Evolutionary conservation across 23 tunicate genomes (phyloP).

Genomic region (Halocynthia roretzi): DNA sequence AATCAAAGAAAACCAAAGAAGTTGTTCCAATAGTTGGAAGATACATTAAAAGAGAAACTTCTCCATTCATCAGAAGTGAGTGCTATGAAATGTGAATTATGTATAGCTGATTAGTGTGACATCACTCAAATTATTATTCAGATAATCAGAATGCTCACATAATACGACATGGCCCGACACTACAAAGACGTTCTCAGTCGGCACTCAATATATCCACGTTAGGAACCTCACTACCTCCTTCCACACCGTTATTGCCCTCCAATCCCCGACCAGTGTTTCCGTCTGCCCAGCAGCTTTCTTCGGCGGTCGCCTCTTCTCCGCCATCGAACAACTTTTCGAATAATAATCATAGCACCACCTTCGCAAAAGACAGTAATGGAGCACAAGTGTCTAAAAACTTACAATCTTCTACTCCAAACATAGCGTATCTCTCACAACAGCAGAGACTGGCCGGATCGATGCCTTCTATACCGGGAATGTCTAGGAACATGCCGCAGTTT

Average conservation of each 20-base stretch:
- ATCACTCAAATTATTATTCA: slow-evolving; percentile 1
- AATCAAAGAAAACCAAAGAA: slow-evolving; percentile 37
- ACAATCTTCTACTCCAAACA: not conserved
- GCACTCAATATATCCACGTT: slow-evolving; percentile 27
- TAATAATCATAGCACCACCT: not conserved
- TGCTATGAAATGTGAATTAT: not conserved
- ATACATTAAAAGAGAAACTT: slow-evolving; percentile 64
- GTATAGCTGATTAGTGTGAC: not conserved
- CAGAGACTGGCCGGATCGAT: slow-evolving; percentile 49
- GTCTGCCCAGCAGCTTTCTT: slow-evolving; percentile 8
- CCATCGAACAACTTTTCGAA: slow-evolving; percentile 8
- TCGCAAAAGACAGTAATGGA: slow-evolving; percentile 15
- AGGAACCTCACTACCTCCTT: slow-evolving; percentile 3
- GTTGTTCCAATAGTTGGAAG: slow-evolving; percentile 48
- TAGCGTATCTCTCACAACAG: slow-evolving; percentile 1
- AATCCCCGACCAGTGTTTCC: slow-evolving; percentile 8
- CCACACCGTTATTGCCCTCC: not conserved
- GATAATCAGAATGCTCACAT: slow-evolving; percentile 6
- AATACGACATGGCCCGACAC: slow-evolving; percentile 83
- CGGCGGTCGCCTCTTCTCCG: not conserved
- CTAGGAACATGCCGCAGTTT: slow-evolving; percentile 15
- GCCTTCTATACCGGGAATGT: slow-evolving; percentile 50
- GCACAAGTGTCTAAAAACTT: not conserved
- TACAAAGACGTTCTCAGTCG: slow-evolving; percentile 61
- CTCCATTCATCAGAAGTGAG: slow-evolving; percentile 43